Conservation (phyloP, 2,797 vertebrate species). For the Sphaeramia orbicularis region DNA sequence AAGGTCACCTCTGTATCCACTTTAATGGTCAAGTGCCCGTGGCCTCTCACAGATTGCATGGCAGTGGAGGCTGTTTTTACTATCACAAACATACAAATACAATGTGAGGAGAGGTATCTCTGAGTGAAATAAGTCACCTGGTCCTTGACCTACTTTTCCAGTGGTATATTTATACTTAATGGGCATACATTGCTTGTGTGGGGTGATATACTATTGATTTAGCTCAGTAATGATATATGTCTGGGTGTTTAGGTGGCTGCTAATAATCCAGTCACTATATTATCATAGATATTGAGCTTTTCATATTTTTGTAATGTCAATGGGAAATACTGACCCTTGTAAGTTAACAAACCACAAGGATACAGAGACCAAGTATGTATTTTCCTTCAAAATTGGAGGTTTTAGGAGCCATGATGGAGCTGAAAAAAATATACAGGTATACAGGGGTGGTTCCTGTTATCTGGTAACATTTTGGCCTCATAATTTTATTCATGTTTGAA, state of each 20-base stretch:
- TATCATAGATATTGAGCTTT: no score
- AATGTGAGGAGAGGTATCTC: conserved; percentile 13
- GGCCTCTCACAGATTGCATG: conserved; percentile 5
- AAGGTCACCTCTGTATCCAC: conserved; percentile 33
- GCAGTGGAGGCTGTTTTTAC: conserved; percentile 22
- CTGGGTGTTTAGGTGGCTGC: no score
- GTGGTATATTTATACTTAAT: conserved; percentile 25
- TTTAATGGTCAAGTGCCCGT: conserved; percentile 45
- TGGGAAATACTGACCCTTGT: background rate
- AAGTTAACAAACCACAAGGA: background rate
- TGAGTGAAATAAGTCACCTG: conserved; percentile 37
- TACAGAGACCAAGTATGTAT: no score
- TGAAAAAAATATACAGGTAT: no score
- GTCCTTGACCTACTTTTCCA: conserved; percentile 41
- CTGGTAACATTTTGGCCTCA: no score
- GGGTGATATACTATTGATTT: background rate
- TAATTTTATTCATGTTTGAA: no score
- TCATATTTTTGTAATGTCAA: background rate
- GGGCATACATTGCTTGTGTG: background rate
- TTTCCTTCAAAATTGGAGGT: no score
- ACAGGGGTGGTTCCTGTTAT: no score
- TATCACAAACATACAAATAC: conserved; percentile 24
- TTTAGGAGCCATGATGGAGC: no score
- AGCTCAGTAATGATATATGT: no score
- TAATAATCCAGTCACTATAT: background rate